Base-by-base conservation (phyloP, 2,797 vertebrate genomes). In the Lophotriccus pileatus region DNA sequence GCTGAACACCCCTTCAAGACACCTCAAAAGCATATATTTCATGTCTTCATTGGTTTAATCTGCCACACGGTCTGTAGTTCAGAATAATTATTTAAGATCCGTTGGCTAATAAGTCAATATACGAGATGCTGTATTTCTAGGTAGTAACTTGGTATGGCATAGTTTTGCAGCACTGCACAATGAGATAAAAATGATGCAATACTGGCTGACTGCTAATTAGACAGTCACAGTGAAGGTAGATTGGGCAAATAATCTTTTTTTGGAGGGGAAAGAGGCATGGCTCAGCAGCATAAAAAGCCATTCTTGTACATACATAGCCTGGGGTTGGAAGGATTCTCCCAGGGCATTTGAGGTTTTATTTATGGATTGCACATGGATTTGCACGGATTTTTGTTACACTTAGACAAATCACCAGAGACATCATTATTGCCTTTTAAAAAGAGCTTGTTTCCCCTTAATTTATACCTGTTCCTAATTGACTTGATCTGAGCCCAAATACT, bases 11-110 rank as follows among this genome's bases (percentile, higher is more conserved):
- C 62, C 62, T 95, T 88, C 86, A 76, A 77, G 53, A 41, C 24
- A 39, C 53, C 74, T 94, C 83, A 75, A 91, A 90, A 87, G 14
- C 53, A 66, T 59, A 27, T 72, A 63, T 79, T 92, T 66, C 67
- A 41, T 56, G 50, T 89, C 66, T 90, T 87, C 67, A 72, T 77
- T 62, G 34, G 10, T 87, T 85, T 76, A 68, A 67, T 79, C 73
- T 94, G 70, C 53, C 84, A 23, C 64, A 12, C 27, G 86, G 39
- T 67, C 63, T 60, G 52, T 52, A 80, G 58, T 30, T 89, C 76
- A 80, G 56, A 87, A 87, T 86, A 94, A 91, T 89, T 79, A 91
- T 85, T 76, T 87, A 44, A 74, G 41, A 72, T 85, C 66, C 83
- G 23, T 81, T 73, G 74, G 49, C 50, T 94, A 90, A 73, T 53